A percentile compares a stretch with the other conserved stretches of the same genome.
phyloP scores from a whole-genome alignment of 2,888 invertebrate genomes.

The Biston stratarius region DNA sequence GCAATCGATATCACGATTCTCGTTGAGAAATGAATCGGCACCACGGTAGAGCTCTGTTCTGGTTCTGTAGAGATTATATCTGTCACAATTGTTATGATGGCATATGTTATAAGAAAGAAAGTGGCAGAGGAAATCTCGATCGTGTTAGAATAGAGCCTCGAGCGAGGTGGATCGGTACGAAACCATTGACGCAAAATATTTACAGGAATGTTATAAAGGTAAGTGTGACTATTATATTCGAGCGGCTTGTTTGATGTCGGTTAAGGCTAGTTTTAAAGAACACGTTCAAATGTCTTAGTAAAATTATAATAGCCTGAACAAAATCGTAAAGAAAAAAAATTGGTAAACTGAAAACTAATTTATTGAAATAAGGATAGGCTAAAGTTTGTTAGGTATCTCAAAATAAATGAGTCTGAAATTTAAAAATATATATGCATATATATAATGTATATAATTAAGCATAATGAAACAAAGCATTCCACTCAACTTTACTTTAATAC shows the following conservation, averaged over 20 bases:
- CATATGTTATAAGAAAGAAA: too few relatives aligned
- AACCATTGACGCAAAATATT: slow-evolving; percentile 76
- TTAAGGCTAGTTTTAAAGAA: slow-evolving; percentile 57
- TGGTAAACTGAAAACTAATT: too few relatives aligned
- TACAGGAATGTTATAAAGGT: slow-evolving; percentile 68
- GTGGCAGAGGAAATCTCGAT: background rate
- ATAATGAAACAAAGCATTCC: too few relatives aligned
- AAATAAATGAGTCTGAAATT: too few relatives aligned
- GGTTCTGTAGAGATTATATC: background rate
- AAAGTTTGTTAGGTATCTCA: too few relatives aligned
- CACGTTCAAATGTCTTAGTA: slow-evolving; percentile 22
- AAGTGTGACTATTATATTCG: slow-evolving; percentile 51
- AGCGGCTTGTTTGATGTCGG: slow-evolving; percentile 68
- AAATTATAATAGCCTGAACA: background rate
- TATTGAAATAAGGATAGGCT: too few relatives aligned
- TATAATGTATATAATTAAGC: too few relatives aligned
- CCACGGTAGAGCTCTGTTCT: slow-evolving; percentile 1
- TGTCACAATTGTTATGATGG: background rate
- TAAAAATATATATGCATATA: too few relatives aligned
- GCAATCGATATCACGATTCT: slow-evolving; percentile 68
- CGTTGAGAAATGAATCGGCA: slow-evolving; percentile 2
- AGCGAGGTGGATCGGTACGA: slow-evolving; percentile 36
- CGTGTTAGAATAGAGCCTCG: background rate
- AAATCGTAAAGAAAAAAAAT: too few relatives aligned
- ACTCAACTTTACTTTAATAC: too few relatives aligned